These are phyloP conservation scores for Antheraea assamensis DNA, from an alignment of 2,888 invertebrate species.

Conservation along the genomic window DNA sequence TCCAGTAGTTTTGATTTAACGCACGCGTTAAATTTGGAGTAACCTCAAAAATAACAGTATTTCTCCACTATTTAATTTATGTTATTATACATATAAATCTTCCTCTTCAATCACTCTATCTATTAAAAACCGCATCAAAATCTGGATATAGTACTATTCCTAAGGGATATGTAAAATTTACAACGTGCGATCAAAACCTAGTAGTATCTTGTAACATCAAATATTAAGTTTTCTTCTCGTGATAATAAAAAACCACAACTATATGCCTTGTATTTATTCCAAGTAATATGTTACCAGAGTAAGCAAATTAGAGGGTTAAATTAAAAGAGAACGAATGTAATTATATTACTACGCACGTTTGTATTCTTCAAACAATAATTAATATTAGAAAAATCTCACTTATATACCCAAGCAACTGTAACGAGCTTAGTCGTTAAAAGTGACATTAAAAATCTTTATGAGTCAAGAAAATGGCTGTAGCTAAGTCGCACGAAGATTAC, in stretches of 20 bases:
- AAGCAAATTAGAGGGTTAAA: background rate
- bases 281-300: background rate
- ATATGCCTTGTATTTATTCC: background rate
- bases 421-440: conserved; percentile 20
- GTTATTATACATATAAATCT: too few species aligned
- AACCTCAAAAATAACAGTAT: too few species aligned
- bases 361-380: background rate
- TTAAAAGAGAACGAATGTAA: background rate
- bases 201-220: conserved; percentile 33
- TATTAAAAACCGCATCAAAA: too few species aligned
- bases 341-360: background rate
- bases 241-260: background rate
- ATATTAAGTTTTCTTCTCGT: background rate
- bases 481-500: conserved; percentile 18
- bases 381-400: conserved; percentile 13
- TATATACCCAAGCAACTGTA: conserved; percentile 15
- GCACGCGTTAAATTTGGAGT: too few species aligned
- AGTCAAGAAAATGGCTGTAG: conserved; percentile 17
- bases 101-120: too few species aligned
- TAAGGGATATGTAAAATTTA: too few species aligned
- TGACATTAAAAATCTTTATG: conserved; percentile 23
- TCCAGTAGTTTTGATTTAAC: too few species aligned
- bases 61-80: too few species aligned
- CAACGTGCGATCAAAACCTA: too few species aligned
- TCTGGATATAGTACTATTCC: too few species aligned